Percentiles rank a stretch among this genome's conserved stretches.
These are phyloP conservation scores for Sus scrofa DNA, from an alignment of 2,113 vertebrate genomes.

Conservation along the genomic window DNA sequence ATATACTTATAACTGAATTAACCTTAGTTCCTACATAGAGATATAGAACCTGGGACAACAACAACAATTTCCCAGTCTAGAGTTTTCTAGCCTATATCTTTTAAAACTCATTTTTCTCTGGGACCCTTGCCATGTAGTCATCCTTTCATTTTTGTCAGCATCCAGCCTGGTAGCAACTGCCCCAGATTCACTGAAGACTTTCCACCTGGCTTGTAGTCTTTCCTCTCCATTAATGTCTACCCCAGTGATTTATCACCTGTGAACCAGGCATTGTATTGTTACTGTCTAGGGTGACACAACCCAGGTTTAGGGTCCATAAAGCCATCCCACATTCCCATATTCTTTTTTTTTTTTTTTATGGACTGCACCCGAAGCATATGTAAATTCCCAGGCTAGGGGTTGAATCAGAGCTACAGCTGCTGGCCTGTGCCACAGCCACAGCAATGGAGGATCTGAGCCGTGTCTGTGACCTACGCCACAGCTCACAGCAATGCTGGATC, in stretches of 20 bases:
- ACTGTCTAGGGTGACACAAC: not conserved
- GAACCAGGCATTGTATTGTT: not conserved
- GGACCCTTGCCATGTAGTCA: not conserved
- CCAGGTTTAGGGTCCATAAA: not conserved
- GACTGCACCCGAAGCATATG: too few species aligned
- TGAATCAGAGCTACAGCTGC: too few species aligned
- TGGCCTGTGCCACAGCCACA: too few species aligned
- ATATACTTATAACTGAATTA: not conserved
- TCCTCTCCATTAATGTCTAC: not conserved
- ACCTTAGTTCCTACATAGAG: not conserved
- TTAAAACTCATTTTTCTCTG: not conserved
- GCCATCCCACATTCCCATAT: not conserved
- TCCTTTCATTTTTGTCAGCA: not conserved
- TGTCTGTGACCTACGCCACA: too few species aligned
- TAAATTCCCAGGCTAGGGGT: too few species aligned
- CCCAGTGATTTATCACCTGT: not conserved
- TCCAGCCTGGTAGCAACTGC: not conserved
- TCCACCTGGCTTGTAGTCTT: not conserved
- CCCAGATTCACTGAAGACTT: not conserved
- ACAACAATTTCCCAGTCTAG: not conserved
- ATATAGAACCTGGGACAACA: not conserved
- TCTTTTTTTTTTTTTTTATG: too few species aligned
- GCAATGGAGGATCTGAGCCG: too few species aligned
- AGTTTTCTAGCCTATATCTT: not conserved
- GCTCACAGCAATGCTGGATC: too few species aligned